These are phyloP conservation scores for Oryzias woworae DNA, from an alignment of 2,113 vertebrate species.

Conservation along the genomic window DNA sequence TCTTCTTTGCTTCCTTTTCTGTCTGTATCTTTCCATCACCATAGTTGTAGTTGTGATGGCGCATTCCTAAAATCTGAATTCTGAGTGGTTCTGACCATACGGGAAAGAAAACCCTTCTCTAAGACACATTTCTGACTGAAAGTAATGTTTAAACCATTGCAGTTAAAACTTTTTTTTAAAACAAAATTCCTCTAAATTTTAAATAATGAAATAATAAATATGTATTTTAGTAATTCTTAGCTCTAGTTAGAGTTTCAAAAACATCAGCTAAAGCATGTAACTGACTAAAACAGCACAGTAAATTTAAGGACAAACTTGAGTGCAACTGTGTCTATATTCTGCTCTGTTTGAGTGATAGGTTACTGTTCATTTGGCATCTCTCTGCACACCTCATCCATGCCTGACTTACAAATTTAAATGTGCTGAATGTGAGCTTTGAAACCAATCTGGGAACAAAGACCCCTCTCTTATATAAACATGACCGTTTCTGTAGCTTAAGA, in stretches of 20 bases:
- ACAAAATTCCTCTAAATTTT: too few relatives aligned
- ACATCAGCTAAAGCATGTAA: conserved; percentile 16
- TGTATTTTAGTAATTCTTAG: too few relatives aligned
- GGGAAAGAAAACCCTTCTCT: too few relatives aligned
- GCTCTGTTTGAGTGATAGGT: conserved; percentile 36
- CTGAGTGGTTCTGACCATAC: too few relatives aligned
- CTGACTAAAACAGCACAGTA: conserved; percentile 24
- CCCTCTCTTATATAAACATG: background rate
- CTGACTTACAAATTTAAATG: conserved; percentile 9
- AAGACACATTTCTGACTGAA: too few relatives aligned
- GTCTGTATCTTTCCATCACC: too few relatives aligned
- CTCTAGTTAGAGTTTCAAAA: background rate
- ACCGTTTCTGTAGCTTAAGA: conserved; percentile 10
- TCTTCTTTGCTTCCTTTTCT: too few relatives aligned
- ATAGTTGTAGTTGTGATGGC: too few relatives aligned
- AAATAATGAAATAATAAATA: too few relatives aligned
- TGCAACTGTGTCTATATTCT: conserved; percentile 34
- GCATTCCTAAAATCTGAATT: too few relatives aligned
- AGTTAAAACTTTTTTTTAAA: too few relatives aligned
- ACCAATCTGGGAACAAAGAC: conserved; percentile 13
- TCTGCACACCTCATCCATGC: conserved; percentile 15
- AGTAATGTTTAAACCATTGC: too few relatives aligned
- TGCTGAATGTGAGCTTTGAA: conserved; percentile 32
- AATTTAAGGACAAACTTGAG: conserved; percentile 31
- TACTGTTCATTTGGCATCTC: conserved; percentile 19